Conservation (phyloP, 2,797 vertebrate genomes). For the Varecia variegata region DNA sequence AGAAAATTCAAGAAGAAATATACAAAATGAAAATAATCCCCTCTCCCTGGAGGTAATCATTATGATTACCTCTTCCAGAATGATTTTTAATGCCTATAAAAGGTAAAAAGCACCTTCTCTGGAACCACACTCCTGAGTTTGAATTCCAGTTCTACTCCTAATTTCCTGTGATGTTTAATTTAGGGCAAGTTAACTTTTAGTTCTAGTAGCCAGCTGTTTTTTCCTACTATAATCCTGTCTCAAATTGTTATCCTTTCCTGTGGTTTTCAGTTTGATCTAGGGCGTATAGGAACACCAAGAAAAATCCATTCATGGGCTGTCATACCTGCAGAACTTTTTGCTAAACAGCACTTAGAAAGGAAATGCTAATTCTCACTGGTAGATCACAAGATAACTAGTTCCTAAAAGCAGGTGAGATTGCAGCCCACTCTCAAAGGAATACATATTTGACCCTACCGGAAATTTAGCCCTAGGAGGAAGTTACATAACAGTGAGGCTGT, state of each 20-base stretch:
- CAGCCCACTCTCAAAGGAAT: neutral
- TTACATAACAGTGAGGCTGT: neutral
- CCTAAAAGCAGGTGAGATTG: neutral
- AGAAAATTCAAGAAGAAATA: constrained; percentile 15
- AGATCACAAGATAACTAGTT: neutral
- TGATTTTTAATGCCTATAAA: neutral
- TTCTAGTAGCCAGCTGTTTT: neutral
- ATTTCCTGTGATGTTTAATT: constrained; percentile 23
- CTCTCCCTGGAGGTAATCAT: neutral
- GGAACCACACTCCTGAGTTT: neutral
- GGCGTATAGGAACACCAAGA: neutral
- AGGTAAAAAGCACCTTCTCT: neutral
- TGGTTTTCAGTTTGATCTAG: constrained; percentile 7
- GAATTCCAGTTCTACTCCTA: neutral
- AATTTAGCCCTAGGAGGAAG: neutral
- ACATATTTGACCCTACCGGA: neutral
- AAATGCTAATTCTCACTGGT: neutral
- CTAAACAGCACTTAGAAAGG: neutral
- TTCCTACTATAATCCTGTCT: neutral
- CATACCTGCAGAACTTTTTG: neutral
- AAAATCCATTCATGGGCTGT: neutral
- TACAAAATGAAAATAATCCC: neutral
- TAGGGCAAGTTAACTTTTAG: neutral
- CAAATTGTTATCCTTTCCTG: neutral
- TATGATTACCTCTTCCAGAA: neutral